Base-by-base conservation (phyloP, 1,140 invertebrate species). In the Belonocnema kinseyi region DNA sequence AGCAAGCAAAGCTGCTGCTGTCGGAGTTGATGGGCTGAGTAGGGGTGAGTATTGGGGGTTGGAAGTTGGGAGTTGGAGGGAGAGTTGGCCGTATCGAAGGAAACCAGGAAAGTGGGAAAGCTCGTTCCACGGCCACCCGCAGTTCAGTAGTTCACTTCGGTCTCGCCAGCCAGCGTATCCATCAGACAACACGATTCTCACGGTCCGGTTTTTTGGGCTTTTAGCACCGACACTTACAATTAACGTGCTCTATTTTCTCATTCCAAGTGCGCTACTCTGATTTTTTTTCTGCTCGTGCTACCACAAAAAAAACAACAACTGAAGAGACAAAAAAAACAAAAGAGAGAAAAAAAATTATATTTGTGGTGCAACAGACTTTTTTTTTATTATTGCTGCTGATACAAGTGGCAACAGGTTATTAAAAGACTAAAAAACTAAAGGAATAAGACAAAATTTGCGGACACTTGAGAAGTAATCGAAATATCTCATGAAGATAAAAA, bases 81-180 rank as follows among this genome's bases (percentile, higher is more conserved):
- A 33, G 52, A 50, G 74, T 75, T 75, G 66, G 74, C 6, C 21
- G 50, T 58, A 66, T 16, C 61, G 40, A 16, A 66, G 61, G 61
- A 66, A 66, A 40, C 61, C 78, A 78, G 85, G 84, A 85, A 89
- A 89, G 88, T 85, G 87, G 88, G 88, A 89, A 88, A 89, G 85
- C 88, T 77, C 81, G 76, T 80, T 61, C 72, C 74, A 81, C 81
- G 77, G 66, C 77, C 80, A 86, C 81, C 82, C 85, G 85, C 87
- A 85, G 88, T 86, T 88, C 86, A 84, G 85, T 86, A 85, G 88
- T 86, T 88, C 86, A 84, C 82, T 85, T 78, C 88, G 85, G 88
- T 83, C 87, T 85, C 82, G 87, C 86, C 82, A 86, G 85, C 85
- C 81, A 46, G 86, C 80, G 54, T 78, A 78, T 83, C 83, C 82